phyloP scores from a whole-genome alignment of 2,888 invertebrate genomes.

The Coelinius sp. region DNA sequence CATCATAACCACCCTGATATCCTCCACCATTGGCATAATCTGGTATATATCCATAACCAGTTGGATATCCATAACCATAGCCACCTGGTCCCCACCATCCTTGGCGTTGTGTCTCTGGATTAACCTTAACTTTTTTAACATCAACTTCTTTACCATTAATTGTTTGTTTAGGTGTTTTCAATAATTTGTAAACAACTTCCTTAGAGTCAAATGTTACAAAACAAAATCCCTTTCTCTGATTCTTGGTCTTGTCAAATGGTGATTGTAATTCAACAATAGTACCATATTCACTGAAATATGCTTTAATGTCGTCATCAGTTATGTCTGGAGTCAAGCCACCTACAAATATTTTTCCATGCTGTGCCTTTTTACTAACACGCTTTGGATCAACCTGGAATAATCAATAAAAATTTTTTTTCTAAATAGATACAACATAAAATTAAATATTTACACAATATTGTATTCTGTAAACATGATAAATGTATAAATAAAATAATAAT shows the following conservation, averaged over 20 bases:
- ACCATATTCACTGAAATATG: slow-evolving; percentile 76
- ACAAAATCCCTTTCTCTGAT: slow-evolving; percentile 77
- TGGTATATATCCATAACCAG: slow-evolving; percentile 66
- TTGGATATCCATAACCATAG: slow-evolving; percentile 64
- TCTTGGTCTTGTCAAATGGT: slow-evolving; percentile 78
- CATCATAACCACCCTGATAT: slow-evolving; percentile 67
- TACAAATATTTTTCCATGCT: slow-evolving; percentile 77
- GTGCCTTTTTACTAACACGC: slow-evolving; percentile 76
- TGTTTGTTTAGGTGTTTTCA: slow-evolving; percentile 74
- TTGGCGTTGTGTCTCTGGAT: slow-evolving; percentile 70
- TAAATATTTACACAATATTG: not conserved
- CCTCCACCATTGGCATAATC: slow-evolving; percentile 60
- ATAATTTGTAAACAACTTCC: slow-evolving; percentile 74
- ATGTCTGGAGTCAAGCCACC: slow-evolving; percentile 77
- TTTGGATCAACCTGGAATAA: slow-evolving; percentile 74
- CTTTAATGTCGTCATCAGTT: slow-evolving; percentile 75
- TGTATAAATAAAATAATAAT: slow-evolving; percentile 21
- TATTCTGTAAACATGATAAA: not conserved
- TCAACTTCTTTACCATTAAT: slow-evolving; percentile 76
- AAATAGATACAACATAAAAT: not conserved
- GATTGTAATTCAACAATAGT: slow-evolving; percentile 76
- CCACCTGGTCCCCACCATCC: slow-evolving; percentile 66
- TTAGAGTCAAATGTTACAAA: slow-evolving; percentile 79
- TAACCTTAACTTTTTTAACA: slow-evolving; percentile 74
- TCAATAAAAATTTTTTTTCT: not conserved